A percentile compares a stretch with the other conserved stretches of the same genome.
Evolutionary conservation across 2,113 vertebrate species (phyloP).

Genomic region (Progne subis): DNA sequence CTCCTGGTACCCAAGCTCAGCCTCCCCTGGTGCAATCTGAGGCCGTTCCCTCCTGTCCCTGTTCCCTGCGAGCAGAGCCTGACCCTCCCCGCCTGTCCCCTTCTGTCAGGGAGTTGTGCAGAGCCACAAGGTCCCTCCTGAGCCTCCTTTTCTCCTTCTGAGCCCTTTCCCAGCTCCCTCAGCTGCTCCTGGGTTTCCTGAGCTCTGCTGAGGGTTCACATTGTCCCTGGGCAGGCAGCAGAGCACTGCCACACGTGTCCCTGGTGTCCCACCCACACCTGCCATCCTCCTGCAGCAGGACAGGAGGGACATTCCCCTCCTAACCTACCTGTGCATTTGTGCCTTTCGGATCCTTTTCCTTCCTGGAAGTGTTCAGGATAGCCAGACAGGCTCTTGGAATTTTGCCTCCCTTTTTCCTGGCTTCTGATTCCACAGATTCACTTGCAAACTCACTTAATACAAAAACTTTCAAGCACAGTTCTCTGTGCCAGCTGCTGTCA

Average conservation of each 20-base stretch:
- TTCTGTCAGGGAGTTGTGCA: not conserved
- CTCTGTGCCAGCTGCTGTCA: slow-evolving; percentile 42
- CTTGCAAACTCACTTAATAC: not conserved
- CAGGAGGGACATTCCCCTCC: not conserved
- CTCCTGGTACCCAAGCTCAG: rapidly evolving
- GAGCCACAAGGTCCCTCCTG: not conserved
- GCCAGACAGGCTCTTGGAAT: not conserved
- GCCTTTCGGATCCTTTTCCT: not conserved
- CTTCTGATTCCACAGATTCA: not conserved
- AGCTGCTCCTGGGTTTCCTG: not conserved
- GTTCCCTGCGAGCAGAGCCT: not conserved
- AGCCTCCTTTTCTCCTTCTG: not conserved
- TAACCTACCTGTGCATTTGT: not conserved
- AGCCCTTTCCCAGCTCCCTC: not conserved
- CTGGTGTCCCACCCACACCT: rapidly evolving
- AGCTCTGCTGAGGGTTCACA: rapidly evolving
- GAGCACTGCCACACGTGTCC: rapidly evolving
- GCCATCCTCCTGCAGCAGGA: not conserved
- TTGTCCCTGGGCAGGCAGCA: not conserved
- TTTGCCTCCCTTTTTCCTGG: not conserved
- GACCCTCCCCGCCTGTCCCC: rapidly evolving
- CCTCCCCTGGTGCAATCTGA: rapidly evolving
- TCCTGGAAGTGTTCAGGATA: not conserved
- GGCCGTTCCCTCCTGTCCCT: not conserved
- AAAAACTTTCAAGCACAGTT: slow-evolving; percentile 23